phyloP scores from a whole-genome alignment of 2,113 vertebrate genomes.

The Zosterops japonicus region DNA sequence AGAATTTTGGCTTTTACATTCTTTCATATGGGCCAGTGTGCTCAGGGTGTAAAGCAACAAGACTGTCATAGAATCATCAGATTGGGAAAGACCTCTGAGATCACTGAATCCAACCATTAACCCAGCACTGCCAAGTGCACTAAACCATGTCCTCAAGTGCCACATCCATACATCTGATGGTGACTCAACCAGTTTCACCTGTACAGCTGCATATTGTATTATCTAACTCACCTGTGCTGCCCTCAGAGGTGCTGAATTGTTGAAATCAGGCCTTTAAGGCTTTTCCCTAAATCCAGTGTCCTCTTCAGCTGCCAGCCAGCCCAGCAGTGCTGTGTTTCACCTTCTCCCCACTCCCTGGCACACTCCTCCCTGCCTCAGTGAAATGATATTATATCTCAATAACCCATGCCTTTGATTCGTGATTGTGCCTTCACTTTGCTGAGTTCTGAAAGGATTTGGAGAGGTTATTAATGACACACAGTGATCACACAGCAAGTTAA shows the following conservation, averaged over 20 bases:
- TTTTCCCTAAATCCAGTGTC: neutral
- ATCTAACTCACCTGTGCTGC: neutral
- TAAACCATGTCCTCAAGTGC: neutral
- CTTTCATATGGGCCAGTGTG: neutral
- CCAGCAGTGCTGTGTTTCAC: neutral
- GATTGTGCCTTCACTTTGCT: conserved; percentile 54
- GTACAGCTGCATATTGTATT: neutral
- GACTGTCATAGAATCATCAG: neutral
- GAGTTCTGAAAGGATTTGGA: conserved; percentile 46
- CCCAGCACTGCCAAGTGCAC: neutral
- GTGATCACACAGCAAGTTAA: conserved; percentile 57
- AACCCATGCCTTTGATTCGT: conserved; percentile 48
- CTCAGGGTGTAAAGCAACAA: neutral
- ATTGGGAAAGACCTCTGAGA: neutral
- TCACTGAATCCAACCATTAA: neutral
- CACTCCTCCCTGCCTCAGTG: neutral
- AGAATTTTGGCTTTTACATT: neutral
- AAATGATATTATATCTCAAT: conserved; percentile 22
- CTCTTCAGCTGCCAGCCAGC: neutral
- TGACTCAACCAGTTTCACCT: neutral
- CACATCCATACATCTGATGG: neutral
- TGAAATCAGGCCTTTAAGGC: neutral
- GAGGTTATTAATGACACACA: conserved; percentile 61
- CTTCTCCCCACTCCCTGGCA: conserved; percentile 1
- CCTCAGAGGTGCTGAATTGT: neutral